phyloP scores from a whole-genome alignment of 2,113 vertebrate genomes.

The Bostrychus sinensis region DNA sequence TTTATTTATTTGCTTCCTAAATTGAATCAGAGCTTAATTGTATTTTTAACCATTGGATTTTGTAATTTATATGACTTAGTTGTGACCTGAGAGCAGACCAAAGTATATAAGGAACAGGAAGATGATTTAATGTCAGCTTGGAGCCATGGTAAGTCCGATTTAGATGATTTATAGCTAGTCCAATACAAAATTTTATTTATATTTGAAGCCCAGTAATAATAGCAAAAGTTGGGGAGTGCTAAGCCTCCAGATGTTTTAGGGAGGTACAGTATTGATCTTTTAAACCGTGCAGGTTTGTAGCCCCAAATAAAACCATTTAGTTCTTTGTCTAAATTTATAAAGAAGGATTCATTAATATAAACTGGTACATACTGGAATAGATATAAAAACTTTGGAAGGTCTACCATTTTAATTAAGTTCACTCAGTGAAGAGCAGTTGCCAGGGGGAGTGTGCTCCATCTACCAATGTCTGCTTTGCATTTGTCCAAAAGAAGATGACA shows the following conservation, averaged over 20 bases:
- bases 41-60: background rate
- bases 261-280: background rate
- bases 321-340: background rate
- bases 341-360: background rate
- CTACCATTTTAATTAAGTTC: background rate
- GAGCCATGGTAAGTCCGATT: background rate
- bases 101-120: background rate
- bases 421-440: background rate
- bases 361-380: background rate
- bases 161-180: background rate
- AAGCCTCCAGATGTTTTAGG: background rate
- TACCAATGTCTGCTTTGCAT: background rate
- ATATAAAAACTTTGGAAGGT: background rate
- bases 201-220: background rate
- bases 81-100: background rate
- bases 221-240: background rate
- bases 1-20: background rate
- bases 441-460: background rate
- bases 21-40: background rate
- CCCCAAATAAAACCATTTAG: background rate
- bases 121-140: background rate
- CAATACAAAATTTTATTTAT: background rate
- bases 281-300: background rate
- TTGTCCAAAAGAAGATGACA: no score
- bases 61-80: background rate